Evolutionary conservation across 1,140 invertebrate species (phyloP).

Genomic region (Tetramorium alpestre): DNA sequence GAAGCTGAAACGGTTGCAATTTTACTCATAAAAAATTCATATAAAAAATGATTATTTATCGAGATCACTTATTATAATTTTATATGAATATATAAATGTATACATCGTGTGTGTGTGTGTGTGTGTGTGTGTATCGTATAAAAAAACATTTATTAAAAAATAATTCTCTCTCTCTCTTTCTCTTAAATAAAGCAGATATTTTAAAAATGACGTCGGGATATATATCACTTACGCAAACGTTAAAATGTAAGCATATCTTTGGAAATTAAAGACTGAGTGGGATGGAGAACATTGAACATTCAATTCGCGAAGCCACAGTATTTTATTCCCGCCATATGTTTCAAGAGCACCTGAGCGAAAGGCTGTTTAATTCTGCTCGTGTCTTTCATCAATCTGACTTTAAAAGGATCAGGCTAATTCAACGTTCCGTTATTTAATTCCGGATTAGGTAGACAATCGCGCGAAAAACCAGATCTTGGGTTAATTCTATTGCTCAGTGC

Average conservation of each 20-base stretch:
- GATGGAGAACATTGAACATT: conserved; percentile 49
- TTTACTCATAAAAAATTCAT: not conserved
- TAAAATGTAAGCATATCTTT: conserved; percentile 50
- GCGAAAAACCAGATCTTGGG: conserved; percentile 24
- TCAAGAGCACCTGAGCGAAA: conserved; percentile 47
- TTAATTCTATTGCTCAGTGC: conserved; percentile 32
- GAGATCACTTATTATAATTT: not conserved
- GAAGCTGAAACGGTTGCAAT: not conserved
- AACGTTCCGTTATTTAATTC: conserved; percentile 59
- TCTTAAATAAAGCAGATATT: conserved; percentile 28
- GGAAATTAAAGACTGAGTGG: conserved; percentile 24
- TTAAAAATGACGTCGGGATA: not conserved
- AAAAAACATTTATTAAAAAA: no score
- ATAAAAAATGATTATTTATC: not conserved
- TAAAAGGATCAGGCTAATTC: conserved; percentile 61
- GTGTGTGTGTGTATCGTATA: no score
- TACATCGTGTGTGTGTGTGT: no score
- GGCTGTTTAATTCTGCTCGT: conserved; percentile 60
- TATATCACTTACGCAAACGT: not conserved
- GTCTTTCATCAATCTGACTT: conserved; percentile 61
- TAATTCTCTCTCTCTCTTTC: not conserved
- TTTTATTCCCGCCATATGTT: conserved; percentile 54
- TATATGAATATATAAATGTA: no score
- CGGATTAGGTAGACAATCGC: conserved; percentile 50
- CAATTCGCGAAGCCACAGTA: conserved; percentile 49